These are phyloP conservation scores for Lasioglossum morio DNA, from an alignment of 2,888 invertebrate species.

Conservation along the genomic window DNA sequence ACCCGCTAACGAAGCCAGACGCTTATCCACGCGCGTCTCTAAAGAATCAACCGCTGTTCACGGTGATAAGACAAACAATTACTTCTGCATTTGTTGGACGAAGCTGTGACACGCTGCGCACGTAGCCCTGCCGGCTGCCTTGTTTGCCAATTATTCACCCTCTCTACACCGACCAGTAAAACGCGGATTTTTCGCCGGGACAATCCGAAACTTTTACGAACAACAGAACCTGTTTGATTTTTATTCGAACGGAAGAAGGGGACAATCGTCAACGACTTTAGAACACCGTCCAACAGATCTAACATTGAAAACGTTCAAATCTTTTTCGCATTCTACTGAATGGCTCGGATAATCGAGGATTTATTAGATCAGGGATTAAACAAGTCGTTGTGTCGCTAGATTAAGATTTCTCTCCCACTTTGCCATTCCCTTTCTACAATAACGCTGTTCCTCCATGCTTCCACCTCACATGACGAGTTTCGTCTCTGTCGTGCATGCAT, in stretches of 20 bases:
- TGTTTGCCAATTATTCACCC: neutral
- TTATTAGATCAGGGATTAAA: neutral
- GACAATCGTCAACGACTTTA: no score
- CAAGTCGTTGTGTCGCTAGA: neutral
- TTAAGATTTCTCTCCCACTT: no score
- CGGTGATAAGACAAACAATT: slow-evolving; percentile 2
- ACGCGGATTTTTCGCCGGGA: neutral
- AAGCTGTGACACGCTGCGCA: neutral
- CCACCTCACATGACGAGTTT: no score
- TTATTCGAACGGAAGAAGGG: neutral
- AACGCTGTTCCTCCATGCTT: no score
- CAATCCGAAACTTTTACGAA: no score
- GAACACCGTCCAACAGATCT: neutral
- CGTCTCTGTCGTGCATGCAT: no score
- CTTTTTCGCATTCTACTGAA: no score
- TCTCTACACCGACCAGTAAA: neutral
- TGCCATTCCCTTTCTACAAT: no score
- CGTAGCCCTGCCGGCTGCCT: neutral
- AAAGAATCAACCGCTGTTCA: neutral
- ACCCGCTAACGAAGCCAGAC: slow-evolving; percentile 18
- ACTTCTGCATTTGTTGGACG: neutral
- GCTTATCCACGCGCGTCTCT: neutral
- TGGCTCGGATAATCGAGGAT: neutral
- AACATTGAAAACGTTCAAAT: neutral
- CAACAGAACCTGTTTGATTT: neutral